Conservation (phyloP, 1,140 invertebrate species). For the Pseudomyrmex gracilis region DNA sequence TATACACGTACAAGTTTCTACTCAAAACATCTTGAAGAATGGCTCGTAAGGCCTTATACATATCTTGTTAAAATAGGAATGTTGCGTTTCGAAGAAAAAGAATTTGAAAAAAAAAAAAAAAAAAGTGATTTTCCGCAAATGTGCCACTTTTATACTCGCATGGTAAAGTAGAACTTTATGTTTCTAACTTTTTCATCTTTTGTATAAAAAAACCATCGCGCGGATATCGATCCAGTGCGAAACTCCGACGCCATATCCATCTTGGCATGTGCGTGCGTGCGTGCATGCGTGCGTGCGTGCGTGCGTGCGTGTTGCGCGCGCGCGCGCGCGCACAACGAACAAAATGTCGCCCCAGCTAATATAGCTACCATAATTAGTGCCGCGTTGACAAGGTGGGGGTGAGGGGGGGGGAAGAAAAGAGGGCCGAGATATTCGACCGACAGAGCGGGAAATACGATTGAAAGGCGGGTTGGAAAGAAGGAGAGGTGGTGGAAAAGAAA, state of each 20-base stretch:
- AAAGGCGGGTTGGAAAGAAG: constrained; percentile 61
- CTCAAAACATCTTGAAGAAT: too few species aligned
- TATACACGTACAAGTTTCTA: too few species aligned
- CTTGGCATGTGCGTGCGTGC: constrained; percentile 69
- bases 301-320: constrained; percentile 3
- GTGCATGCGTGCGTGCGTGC: constrained; percentile 19
- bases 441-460: constrained; percentile 72
- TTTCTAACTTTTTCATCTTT: neutral
- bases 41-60: too few species aligned
- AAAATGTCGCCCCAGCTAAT: constrained; percentile 83
- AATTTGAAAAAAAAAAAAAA: neutral
- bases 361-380: constrained; percentile 83
- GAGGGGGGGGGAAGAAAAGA: constrained; percentile 46
- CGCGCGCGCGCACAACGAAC: constrained; percentile 75
- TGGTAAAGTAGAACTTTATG: constrained; percentile 64
- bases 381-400: constrained; percentile 48
- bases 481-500: constrained; percentile 57
- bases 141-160: constrained; percentile 10
- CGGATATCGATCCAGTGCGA: constrained; percentile 68
- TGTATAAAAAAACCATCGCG: constrained; percentile 40
- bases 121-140: constrained; percentile 4
- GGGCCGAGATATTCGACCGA: constrained; percentile 19
- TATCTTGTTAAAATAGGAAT: neutral
- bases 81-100: neutral
- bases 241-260: constrained; percentile 74